Conservation (phyloP, 2,888 invertebrate species). For the Aporophyla nigra region DNA sequence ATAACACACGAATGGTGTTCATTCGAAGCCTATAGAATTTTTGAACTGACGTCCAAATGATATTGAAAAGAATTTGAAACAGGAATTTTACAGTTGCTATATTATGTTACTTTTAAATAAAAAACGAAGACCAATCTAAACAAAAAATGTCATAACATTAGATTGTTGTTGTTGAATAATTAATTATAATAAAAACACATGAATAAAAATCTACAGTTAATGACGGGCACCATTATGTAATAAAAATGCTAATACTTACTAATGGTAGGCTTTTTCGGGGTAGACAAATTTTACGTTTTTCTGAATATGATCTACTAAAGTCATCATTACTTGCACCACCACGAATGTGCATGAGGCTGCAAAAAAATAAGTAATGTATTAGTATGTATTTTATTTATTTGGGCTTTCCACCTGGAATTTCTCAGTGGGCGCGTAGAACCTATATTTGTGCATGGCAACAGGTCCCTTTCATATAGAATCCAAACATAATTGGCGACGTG, state of each 20-base stretch:
- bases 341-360: conserved; percentile 95
- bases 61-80: neutral
- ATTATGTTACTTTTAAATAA: neutral
- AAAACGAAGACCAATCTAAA: neutral
- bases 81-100: neutral
- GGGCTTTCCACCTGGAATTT: too few species aligned
- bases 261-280: conserved; percentile 92
- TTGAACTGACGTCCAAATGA: neutral
- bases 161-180: too few species aligned
- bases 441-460: neutral
- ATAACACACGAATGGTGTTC: conserved; percentile 9
- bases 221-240: neutral
- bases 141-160: neutral
- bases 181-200: neutral
- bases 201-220: neutral
- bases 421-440: neutral
- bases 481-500: neutral
- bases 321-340: conserved; percentile 95
- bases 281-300: conserved; percentile 92
- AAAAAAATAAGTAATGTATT: conserved; percentile 69
- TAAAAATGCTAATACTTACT: conserved; percentile 82
- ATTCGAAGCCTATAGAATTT: conserved; percentile 8
- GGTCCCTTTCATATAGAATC: neutral
- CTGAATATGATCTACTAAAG: conserved; percentile 93
- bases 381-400: neutral